Conservation (phyloP, 2,113 vertebrate genomes). For the Urocolius indicus region DNA sequence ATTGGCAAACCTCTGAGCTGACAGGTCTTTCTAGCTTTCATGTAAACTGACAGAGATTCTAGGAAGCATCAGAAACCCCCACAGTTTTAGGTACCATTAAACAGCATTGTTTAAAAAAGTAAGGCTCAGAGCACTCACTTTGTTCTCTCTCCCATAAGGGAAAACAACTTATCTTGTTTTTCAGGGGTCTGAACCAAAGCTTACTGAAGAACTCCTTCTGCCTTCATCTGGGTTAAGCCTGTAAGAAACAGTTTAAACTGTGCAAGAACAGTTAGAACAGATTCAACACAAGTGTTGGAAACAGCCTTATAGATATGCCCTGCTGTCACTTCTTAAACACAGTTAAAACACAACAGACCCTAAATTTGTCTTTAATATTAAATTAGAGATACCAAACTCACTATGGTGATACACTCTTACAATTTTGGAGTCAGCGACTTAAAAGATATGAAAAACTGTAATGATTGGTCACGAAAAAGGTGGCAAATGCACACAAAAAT, state of each 20-base stretch:
- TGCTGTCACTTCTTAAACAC: not conserved
- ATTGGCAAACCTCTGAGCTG: not conserved
- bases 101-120: not conserved
- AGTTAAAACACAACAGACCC: not conserved
- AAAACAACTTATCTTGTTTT: not conserved
- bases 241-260: not conserved
- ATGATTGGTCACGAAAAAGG: not conserved
- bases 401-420: not conserved
- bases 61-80: not conserved
- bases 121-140: not conserved
- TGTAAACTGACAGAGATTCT: not conserved
- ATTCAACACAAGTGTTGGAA: not conserved
- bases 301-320: not conserved
- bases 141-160: too few species aligned
- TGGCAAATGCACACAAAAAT: not conserved
- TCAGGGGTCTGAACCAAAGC: not conserved
- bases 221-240: not conserved
- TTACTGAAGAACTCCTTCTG: not conserved
- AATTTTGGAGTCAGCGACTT: not conserved
- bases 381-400: not conserved
- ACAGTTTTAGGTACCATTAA: not conserved
- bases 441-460: not conserved
- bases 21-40: not conserved
- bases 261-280: not conserved
- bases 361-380: not conserved